A percentile compares a stretch with the other conserved stretches of the same genome.
phyloP scores from a whole-genome alignment of 2,113 vertebrate species.

The Sorex fumeus region DNA sequence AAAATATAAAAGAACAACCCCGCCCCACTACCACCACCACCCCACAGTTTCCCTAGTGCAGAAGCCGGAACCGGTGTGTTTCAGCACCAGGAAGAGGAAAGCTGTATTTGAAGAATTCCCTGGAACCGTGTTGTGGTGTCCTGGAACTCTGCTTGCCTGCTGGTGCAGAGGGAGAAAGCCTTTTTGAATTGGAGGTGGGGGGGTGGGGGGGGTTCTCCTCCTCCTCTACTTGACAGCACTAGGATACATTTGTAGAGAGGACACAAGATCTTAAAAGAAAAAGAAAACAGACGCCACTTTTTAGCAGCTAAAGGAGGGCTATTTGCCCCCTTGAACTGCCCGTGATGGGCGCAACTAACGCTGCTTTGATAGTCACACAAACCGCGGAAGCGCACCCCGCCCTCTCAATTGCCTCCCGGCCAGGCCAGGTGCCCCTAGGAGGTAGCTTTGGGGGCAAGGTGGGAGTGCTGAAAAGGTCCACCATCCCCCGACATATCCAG shows the following conservation, averaged over 20 bases:
- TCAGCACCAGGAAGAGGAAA: neutral
- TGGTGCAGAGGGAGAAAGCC: neutral
- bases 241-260: neutral
- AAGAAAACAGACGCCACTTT: neutral
- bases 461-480: neutral
- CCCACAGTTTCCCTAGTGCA: no score
- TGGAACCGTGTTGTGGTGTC: neutral
- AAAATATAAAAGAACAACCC: neutral
- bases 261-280: constrained; percentile 7
- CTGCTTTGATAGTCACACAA: neutral
- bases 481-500: neutral
- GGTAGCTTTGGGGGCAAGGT: neutral
- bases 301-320: neutral
- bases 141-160: neutral
- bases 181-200: neutral
- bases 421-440: neutral
- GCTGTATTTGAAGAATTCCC: neutral
- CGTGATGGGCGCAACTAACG: neutral
- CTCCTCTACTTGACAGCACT: constrained; percentile 21
- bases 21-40: neutral
- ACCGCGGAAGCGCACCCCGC: neutral
- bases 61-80: constrained; percentile 44
- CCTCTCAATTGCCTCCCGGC: neutral
- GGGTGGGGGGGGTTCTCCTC: constrained; percentile 15
- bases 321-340: neutral